Evolutionary conservation across 2,888 invertebrate species (phyloP).

Genomic region (Plagodis dolabraria): DNA sequence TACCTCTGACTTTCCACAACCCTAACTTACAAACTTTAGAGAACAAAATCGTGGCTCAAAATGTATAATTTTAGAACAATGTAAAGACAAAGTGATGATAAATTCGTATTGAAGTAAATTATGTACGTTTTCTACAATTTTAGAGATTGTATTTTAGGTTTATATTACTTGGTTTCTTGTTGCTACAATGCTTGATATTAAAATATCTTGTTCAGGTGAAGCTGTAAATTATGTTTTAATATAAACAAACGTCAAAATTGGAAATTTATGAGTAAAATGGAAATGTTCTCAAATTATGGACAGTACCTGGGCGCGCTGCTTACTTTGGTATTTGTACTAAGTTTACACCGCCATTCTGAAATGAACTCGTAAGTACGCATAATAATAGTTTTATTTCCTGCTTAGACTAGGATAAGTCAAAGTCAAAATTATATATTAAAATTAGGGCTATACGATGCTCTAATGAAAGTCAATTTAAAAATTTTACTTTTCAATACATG

Average conservation of each 20-base stretch:
- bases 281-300: not conserved
- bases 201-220: constrained; percentile 6
- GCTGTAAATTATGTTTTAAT: constrained; percentile 13
- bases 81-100: constrained; percentile 26
- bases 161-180: constrained; percentile 19
- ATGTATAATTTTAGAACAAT: constrained; percentile 25
- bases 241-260: not conserved
- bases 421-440: too few relatives aligned
- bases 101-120: constrained; percentile 36
- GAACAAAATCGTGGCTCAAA: constrained; percentile 18
- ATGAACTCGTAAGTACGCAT: too few relatives aligned
- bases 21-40: constrained; percentile 19
- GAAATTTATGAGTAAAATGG: not conserved
- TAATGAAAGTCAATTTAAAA: too few relatives aligned
- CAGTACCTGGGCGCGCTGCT: too few relatives aligned
- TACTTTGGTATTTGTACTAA: too few relatives aligned
- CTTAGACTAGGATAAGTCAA: too few relatives aligned
- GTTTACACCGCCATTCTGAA: too few relatives aligned
- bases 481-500: too few relatives aligned
- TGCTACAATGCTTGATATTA: constrained; percentile 9
- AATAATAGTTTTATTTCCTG: too few relatives aligned
- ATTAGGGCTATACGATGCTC: too few relatives aligned
- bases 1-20: constrained; percentile 20
- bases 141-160: constrained; percentile 23
- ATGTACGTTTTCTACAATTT: constrained; percentile 31